Conservation (phyloP, 2,888 invertebrate species). For the Tolmerus cingulatus region DNA sequence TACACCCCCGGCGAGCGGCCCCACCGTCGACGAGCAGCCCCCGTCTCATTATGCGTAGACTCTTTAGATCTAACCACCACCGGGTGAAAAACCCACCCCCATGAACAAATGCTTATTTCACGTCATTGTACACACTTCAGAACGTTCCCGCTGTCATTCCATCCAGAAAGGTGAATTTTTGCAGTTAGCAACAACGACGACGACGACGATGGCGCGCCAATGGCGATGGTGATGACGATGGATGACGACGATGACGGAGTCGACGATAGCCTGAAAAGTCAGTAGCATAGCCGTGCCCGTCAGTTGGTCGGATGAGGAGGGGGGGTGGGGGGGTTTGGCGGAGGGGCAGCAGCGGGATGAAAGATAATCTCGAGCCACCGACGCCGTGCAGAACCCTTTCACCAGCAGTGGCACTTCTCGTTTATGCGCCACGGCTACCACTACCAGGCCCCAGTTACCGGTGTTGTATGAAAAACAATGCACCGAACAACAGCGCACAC, state of each 20-base stretch:
- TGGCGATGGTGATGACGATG: not conserved
- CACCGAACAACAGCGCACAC: constrained; percentile 9
- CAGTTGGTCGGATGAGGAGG: too few species aligned
- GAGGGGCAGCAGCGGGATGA: not conserved
- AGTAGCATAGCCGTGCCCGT: too few species aligned
- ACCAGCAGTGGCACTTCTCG: not conserved
- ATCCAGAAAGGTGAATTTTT: constrained; percentile 19
- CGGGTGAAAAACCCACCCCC: not conserved
- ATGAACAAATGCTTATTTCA: constrained; percentile 5
- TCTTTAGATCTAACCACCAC: not conserved
- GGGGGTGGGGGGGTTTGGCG: too few species aligned
- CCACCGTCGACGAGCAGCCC: not conserved
- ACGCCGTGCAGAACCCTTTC: not conserved
- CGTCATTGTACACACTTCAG: not conserved
- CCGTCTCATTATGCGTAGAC: constrained; percentile 23
- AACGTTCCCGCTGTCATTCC: constrained; percentile 12
- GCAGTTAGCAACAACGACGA: constrained; percentile 29
- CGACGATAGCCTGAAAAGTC: not conserved
- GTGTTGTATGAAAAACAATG: constrained; percentile 17
- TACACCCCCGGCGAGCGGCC: not conserved
- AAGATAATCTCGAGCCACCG: constrained; percentile 5
- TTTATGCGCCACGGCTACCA: constrained; percentile 24
- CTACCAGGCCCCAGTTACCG: not conserved
- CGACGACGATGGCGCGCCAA: not conserved
- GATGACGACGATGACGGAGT: not conserved